These are phyloP conservation scores for Drosophila phalerata DNA, from an alignment of 2,888 invertebrate species.

Conservation along the genomic window DNA sequence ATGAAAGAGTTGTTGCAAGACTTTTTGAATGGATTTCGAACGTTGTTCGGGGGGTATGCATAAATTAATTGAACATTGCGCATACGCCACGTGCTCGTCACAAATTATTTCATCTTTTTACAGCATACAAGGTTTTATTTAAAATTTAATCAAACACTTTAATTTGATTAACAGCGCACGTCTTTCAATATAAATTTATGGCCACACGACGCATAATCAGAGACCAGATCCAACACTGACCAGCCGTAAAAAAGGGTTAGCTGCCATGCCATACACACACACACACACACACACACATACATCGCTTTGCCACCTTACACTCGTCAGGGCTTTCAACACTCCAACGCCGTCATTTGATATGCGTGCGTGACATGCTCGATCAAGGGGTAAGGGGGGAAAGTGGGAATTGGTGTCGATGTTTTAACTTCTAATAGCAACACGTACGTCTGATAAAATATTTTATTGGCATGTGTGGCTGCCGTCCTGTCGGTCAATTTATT, in stretches of 20 bases:
- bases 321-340: constrained; percentile 78
- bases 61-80: constrained; percentile 68
- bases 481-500: constrained; percentile 64
- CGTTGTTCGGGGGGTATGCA: constrained; percentile 7
- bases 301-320: constrained; percentile 19
- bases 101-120: constrained; percentile 60
- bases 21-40: constrained; percentile 2
- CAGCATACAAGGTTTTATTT: constrained; percentile 47
- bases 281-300: neutral
- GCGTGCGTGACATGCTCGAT: constrained; percentile 67
- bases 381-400: neutral
- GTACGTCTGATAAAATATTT: constrained; percentile 82
- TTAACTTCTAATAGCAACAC: constrained; percentile 77
- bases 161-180: constrained; percentile 81
- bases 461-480: constrained; percentile 72
- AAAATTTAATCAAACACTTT: constrained; percentile 81
- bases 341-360: constrained; percentile 78
- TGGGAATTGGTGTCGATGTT: constrained; percentile 39
- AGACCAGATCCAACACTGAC: constrained; percentile 60
- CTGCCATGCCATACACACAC: constrained; percentile 4
- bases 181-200: constrained; percentile 82
- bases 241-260: constrained; percentile 79
- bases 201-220: constrained; percentile 75
- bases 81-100: constrained; percentile 62
- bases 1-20: constrained; percentile 9